A percentile compares a stretch with the other conserved stretches of the same genome.
phyloP scores from a whole-genome alignment of 1,140 invertebrate species.

The Psilanteris sp. region DNA sequence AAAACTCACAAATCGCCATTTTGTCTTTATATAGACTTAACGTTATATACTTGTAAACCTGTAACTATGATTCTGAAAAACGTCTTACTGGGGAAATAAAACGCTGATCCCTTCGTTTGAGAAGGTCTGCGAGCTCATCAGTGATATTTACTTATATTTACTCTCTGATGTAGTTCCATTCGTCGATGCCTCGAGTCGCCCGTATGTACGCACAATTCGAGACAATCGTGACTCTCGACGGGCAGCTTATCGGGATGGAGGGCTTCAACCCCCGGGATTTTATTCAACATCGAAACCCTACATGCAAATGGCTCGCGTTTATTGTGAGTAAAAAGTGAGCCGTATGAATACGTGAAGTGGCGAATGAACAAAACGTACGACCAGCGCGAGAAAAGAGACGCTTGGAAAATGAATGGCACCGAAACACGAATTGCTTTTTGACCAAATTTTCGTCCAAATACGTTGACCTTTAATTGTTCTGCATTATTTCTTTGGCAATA shows the following conservation, averaged over 20 bases:
- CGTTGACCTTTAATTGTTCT: slow-evolving; percentile 29
- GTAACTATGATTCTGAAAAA: slow-evolving; percentile 42
- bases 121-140: slow-evolving; percentile 68
- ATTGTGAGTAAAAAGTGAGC: slow-evolving; percentile 75
- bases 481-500: neutral
- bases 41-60: no score
- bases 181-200: slow-evolving; percentile 55
- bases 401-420: slow-evolving; percentile 29
- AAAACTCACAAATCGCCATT: no score
- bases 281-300: slow-evolving; percentile 66
- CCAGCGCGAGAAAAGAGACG: slow-evolving; percentile 47
- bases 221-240: slow-evolving; percentile 75
- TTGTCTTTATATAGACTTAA: no score
- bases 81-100: slow-evolving; percentile 47
- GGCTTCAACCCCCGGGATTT: slow-evolving; percentile 60
- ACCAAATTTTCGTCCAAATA: slow-evolving; percentile 27
- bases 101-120: slow-evolving; percentile 44
- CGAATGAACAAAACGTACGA: slow-evolving; percentile 68
- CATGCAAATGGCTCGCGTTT: slow-evolving; percentile 76
- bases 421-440: slow-evolving; percentile 50
- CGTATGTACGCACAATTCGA: slow-evolving; percentile 72
- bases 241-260: slow-evolving; percentile 73
- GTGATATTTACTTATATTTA: slow-evolving; percentile 71
- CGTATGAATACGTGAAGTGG: slow-evolving; percentile 76
- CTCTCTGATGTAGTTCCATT: slow-evolving; percentile 70